Evolutionary conservation across 2,113 vertebrate species (phyloP), one percentile per base, ranked within the genome.

Genomic region (Ranitomeya imitator): DNA sequence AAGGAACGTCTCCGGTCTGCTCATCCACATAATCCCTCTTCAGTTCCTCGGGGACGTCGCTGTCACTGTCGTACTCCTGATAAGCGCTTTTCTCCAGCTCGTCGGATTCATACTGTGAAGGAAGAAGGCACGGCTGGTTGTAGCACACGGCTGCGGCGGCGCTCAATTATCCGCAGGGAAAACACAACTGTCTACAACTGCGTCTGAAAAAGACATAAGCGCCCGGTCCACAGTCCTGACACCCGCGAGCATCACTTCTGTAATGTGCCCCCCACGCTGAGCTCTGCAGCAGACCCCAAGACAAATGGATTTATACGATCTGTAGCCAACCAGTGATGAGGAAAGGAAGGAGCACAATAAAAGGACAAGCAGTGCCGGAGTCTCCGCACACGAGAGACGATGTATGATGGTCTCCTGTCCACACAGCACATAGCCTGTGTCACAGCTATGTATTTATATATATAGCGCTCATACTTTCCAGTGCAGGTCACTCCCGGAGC

Each of bases 21-120:
- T 99, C 98, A 86, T 99, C 98, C 79, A 99, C 97, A 37, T 95
- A 99, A 93, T 99, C 98, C 88, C 97, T 97, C 92, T 99, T 99
- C 31, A 99, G 92, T 82, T 99, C 98, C 77, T 99, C 98, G 0
- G 98, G 95, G 83, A 99, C 98, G 4, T 99, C 98, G 1, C 98
- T 99, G 93, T 99, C 98, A 0, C 98, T 99, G 92, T 99, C 98
- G 45, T 99, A 99, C 19, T 99, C 98, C 92, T 99, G 98, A 91
- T 99, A 99, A 0, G 97, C 97, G 23, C 94, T 96, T 94, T 99
- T 99, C 90, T 99, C 98, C 92, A 98, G 95, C 91, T 99, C 98
- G 23, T 99, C 98, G 0, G 98, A 99, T 89, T 99, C 98, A 67
- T 99, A 99, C 98, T 99, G 88, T 19, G 23, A 78, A 21, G 6